Percentiles rank a stretch among this genome's conserved stretches.
Conservation (phyloP, 2,888 invertebrate genomes). For the Caenorhabditis zanzibari region DNA sequence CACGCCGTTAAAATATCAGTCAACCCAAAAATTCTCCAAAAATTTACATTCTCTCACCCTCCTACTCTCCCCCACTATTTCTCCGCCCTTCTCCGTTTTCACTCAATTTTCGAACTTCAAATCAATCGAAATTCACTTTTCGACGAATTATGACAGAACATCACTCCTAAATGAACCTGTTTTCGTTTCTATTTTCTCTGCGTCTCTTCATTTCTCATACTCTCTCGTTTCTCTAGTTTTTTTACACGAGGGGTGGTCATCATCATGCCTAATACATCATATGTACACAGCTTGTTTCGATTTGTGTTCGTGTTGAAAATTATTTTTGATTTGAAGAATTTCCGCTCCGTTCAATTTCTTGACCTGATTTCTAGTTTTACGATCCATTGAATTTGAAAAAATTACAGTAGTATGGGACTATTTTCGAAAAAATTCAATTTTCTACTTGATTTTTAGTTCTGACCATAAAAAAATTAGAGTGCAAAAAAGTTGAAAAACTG, state of each 20-base stretch:
- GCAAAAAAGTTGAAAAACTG: not conserved
- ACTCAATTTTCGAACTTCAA: conserved; percentile 26
- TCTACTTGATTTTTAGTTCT: too few species aligned
- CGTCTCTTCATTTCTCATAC: conserved; percentile 21
- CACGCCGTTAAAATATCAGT: not conserved
- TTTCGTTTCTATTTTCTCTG: conserved; percentile 14
- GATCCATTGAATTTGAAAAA: not conserved
- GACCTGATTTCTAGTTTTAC: conserved; percentile 1
- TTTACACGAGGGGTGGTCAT: conserved; percentile 21
- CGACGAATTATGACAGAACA: conserved; percentile 20
- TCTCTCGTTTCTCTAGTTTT: conserved; percentile 1
- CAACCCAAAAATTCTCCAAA: conserved; percentile 6
- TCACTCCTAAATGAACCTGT: conserved; percentile 35
- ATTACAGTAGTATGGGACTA: not conserved
- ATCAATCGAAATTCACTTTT: conserved; percentile 36
- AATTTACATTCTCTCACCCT: conserved; percentile 13
- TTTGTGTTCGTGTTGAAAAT: conserved; percentile 9
- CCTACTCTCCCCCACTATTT: not conserved
- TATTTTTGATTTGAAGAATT: conserved; percentile 1
- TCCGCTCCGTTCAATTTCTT: not conserved
- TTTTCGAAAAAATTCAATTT: too few species aligned
- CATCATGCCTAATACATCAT: not conserved
- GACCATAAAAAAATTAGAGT: not conserved
- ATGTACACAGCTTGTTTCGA: conserved; percentile 6
- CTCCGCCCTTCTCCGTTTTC: not conserved